Base-by-base conservation (phyloP, 2,888 invertebrate genomes). In the Arge pagana region DNA sequence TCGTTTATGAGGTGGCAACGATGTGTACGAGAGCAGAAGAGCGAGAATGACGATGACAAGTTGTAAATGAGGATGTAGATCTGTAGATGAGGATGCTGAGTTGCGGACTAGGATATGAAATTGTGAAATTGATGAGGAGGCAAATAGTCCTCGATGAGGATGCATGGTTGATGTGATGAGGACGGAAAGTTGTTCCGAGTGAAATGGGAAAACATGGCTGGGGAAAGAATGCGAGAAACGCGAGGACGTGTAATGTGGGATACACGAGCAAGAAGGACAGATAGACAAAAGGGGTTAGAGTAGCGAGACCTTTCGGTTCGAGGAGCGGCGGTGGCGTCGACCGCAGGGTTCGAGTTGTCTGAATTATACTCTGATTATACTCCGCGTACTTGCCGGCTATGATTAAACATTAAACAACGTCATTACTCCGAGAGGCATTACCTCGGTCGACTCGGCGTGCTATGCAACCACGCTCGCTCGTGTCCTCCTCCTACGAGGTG, bases 371-470 rank as follows among this genome's bases (percentile, higher is more conserved):
- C 71, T 71, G 73, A 74, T 73, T 74, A 74, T 72, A 72, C 71
- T 63, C 45, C 59, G 62, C 62, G 68, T 60, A 62, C 61, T 63
- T 65, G 66, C 60, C 57, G 69, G 72, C 63, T 72, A 73, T 74
- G 74, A 74, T 74, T 74, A 74, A 74, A 74, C 72, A 72, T 74
- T 74, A 74, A 74, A 74, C 71, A 73, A 73, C 73, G 72, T 72
- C 71, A 74, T 74, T 74, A 73, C 64, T 53, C 26, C 42, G 42
- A 26, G 24, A 40, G 40, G 40, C 40, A 40, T 40, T 40, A 40
- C 40, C 10, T n/a, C 16, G 18, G 21, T 5, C 30, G 28, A 31
- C 16, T 33, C 13, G 36, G 35, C 48, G 45, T 18, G 45, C 28
- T 3, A 41, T 37, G 43, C 33, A 10, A 31, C 24, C 52, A 68